Conservation (phyloP, 2,113 vertebrate species). For the Oreochromis tanganicae region DNA sequence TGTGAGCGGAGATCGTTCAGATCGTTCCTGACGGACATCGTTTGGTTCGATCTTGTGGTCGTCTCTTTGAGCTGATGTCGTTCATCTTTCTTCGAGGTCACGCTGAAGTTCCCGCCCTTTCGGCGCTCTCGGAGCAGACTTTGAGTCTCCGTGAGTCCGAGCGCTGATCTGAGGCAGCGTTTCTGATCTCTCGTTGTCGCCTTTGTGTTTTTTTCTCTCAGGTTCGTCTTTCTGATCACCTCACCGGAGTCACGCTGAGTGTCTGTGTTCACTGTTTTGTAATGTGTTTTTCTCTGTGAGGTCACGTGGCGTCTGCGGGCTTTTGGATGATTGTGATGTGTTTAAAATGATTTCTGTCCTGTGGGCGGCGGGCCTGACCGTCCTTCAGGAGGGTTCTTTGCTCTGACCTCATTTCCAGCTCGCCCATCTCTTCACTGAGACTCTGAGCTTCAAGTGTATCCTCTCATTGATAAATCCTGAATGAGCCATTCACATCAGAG, state of each 20-base stretch:
- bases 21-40: neutral
- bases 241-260: neutral
- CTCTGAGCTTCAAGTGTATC: neutral
- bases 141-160: rapidly evolving
- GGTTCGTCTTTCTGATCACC: neutral
- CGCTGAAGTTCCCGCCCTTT: neutral
- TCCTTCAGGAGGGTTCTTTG: neutral
- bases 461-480: neutral
- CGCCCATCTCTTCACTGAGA: neutral
- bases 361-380: neutral
- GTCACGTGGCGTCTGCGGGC: neutral
- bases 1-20: neutral
- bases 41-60: neutral
- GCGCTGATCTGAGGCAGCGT: neutral
- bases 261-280: neutral
- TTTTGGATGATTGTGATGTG: neutral
- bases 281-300: neutral
- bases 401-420: neutral
- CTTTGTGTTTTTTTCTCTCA: neutral
- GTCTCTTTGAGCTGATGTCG: neutral
- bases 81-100: neutral
- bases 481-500: neutral
- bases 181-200: neutral
- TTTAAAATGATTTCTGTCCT: neutral
- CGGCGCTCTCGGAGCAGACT: neutral